Evolutionary conservation across 2,888 invertebrate genomes (phyloP), one percentile per base, ranked within the genome.

Genomic region (Hymenopus coronatus): DNA sequence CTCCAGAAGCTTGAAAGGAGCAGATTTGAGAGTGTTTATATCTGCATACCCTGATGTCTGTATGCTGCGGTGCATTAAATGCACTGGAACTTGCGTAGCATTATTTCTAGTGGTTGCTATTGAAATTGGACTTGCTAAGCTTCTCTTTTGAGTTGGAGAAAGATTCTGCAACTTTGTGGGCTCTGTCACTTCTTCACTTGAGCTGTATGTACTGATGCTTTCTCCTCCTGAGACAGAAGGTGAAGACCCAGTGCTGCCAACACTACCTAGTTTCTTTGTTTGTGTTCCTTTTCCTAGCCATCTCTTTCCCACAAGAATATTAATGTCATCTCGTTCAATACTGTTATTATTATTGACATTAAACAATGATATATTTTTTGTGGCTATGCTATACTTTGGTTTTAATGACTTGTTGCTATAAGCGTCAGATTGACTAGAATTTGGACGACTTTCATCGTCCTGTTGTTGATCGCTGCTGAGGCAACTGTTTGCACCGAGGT

Each of bases 1-100:
- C 33, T 90, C 90, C 81, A 90, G 70, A 20, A 90, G 82, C n/a
- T 89, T 88, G 88, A 90, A 90, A n/a, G 90, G 89, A 20, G 88
- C 40, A 20, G 89, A 28, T 54, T 89, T 88, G 28, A 87, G 87
- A 27, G 81, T 30, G 82, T 87, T 88, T 25, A 88, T 12, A 89
- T 91, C 92, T 8, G 91, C 87, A 85, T 91, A 93, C 90, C 91
- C 95, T 0, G 96, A 96, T 9, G 97, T 97, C 93, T 97, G 97
- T 93, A 97, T 97, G 92, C 97, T 96, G 92, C 96, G 95, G 91
- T 96, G 96, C 91, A 96, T 94, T 91, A 96, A 95, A 91, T 94
- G 94, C 33, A 94, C 92, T 88, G 95, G 94, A 90, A 94, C 93
- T 91, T 94, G 94, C 33, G 94, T 95, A 40, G 94, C 94, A 83